Evolutionary conservation across 2,888 invertebrate genomes (phyloP).

Genomic region (Zygaena filipendulae): DNA sequence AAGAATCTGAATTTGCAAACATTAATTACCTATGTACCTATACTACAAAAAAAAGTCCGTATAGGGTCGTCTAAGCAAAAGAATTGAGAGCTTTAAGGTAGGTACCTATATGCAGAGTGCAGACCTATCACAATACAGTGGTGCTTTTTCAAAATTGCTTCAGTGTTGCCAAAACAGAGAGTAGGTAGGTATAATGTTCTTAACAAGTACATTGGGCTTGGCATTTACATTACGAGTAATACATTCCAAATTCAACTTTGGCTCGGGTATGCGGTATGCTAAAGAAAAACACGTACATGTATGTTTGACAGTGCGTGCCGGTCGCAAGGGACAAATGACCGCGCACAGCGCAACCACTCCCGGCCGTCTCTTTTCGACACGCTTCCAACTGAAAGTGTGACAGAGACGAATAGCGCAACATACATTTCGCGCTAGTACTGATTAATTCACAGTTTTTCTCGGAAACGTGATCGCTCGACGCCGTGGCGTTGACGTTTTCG

Average conservation of each 20-base stretch:
- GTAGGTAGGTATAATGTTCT: too few species aligned
- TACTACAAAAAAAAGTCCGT: too few species aligned
- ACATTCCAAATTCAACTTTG: constrained; percentile 24
- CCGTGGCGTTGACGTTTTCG: constrained; percentile 44
- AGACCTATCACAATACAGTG: too few species aligned
- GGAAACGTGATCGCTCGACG: constrained; percentile 43
- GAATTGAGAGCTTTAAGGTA: too few species aligned
- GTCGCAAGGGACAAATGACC: constrained; percentile 50
- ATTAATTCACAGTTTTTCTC: constrained; percentile 63
- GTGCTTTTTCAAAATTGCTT: too few species aligned
- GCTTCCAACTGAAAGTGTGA: constrained; percentile 31
- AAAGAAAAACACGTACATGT: constrained; percentile 25
- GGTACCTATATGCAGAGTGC: too few species aligned
- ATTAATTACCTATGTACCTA: too few species aligned
- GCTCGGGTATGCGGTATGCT: constrained; percentile 22
- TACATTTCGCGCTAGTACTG: constrained; percentile 48
- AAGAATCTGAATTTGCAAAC: too few species aligned
- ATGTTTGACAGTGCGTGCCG: constrained; percentile 38
- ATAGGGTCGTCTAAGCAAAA: too few species aligned
- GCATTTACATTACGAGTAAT: too few species aligned
- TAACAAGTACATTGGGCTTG: too few species aligned
- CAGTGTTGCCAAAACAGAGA: too few species aligned
- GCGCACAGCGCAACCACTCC: constrained; percentile 52
- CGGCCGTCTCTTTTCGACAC: constrained; percentile 40
- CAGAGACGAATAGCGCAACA: constrained; percentile 44